Evolutionary conservation across 1,140 invertebrate genomes (phyloP).

Genomic region (Nomia melanderi): DNA sequence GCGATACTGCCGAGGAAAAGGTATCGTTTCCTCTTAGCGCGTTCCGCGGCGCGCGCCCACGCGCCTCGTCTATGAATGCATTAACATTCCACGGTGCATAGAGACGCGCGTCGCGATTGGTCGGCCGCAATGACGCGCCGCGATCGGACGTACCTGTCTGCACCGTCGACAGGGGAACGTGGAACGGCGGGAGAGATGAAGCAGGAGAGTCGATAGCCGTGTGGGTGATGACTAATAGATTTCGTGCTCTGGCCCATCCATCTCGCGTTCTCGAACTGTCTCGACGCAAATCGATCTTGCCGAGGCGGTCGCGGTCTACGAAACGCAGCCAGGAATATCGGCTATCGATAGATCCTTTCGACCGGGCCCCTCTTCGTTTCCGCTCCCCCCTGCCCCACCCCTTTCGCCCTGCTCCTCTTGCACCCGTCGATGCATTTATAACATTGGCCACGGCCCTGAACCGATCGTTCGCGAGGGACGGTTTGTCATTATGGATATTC

Average conservation of each 20-base stretch:
- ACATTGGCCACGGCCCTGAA: constrained; percentile 66
- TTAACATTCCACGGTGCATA: constrained; percentile 68
- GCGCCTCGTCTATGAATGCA: constrained; percentile 59
- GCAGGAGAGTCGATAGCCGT: constrained; percentile 49
- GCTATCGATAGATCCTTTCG: constrained; percentile 64
- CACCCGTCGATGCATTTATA: constrained; percentile 58
- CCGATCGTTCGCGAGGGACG: constrained; percentile 56
- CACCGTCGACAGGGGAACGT: constrained; percentile 47
- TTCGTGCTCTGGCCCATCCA: constrained; percentile 73
- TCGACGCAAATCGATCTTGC: constrained; percentile 73
- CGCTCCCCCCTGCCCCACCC: not conserved
- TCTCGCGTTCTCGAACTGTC: constrained; percentile 69
- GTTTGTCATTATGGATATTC: constrained; percentile 63
- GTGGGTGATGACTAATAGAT: constrained; percentile 79
- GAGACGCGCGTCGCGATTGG: constrained; percentile 65
- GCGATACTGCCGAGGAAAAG: not conserved
- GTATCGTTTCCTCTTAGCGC: too few species aligned
- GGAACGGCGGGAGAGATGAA: not conserved
- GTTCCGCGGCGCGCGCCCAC: not conserved
- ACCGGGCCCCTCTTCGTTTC: constrained; percentile 43
- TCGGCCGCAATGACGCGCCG: constrained; percentile 63
- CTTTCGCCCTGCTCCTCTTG: not conserved
- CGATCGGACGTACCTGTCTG: constrained; percentile 71
- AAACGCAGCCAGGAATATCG: constrained; percentile 56
- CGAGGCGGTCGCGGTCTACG: constrained; percentile 57